Evolutionary conservation across 2,113 vertebrate species (phyloP), one percentile per base, ranked within the genome.

Genomic region (Hippoglossus stenolepis): DNA sequence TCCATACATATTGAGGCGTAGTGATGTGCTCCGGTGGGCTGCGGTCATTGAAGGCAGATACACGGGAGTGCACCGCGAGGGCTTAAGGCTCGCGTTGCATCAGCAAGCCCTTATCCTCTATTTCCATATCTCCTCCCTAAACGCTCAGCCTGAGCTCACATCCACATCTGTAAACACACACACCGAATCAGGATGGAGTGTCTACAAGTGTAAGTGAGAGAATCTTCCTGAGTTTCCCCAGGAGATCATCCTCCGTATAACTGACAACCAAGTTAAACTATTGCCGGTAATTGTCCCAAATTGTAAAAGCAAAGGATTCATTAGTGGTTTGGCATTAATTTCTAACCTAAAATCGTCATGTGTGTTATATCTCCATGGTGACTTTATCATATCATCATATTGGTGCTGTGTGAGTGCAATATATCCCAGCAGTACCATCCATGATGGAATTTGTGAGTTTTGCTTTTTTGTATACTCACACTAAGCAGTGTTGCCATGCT

Each of bases 1-100:
- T 92, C 81, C 93, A 94, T 94, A 92, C 85, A 94, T 94, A 94
- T 92, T 90, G 87, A 89, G 81, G 75, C 35, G 15, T 61, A 72
- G 70, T 45, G 40, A 84, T 70, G 71, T 78, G 82, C 79, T 82
- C 76, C 23, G 51, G 28, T 31, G 82, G 79, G 76, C 85, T 70
- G 83, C 63, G 82, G 87, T 74, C 87, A 87, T 62, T 85, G 73
- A 83, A 87, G 89, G 73, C 83, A 82, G 79, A 90, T 68, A 82
- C 85, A 90, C 65, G 71, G 82, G 66, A 75, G 76, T 82, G 78
- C 70, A 70, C 67, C 70, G 68, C 69, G 65, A 65, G 73, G 81
- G 82, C 75, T 90, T 87, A 89, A 71, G 73, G 85, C 85, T 85
- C 76, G 77, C 70, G 67, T 65, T 77, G 77, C 86, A 82, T 88